A percentile compares a stretch with the other conserved stretches of the same genome.
Conservation (phyloP, 1,140 invertebrate species). For the Anagrus nilaparvatae region DNA sequence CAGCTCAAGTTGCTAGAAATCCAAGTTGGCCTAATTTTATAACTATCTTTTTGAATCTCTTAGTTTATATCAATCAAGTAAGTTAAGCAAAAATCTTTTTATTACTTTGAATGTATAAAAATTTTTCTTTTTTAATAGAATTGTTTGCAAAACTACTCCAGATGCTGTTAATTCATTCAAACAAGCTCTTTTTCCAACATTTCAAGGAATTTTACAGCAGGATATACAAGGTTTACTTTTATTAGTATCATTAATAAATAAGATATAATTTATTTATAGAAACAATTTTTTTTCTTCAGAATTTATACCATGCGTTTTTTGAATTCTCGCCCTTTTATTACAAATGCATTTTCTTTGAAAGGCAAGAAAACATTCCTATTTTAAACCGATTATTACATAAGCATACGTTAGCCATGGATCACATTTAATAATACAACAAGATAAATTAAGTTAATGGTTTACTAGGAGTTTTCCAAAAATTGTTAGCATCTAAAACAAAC, state of each 20-base stretch:
- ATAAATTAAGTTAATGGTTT: constrained; percentile 71
- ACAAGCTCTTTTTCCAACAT: constrained; percentile 81
- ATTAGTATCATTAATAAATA: constrained; percentile 14
- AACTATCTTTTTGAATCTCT: constrained; percentile 94
- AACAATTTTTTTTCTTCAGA: constrained; percentile 49
- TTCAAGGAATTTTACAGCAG: constrained; percentile 84
- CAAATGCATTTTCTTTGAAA: constrained; percentile 88
- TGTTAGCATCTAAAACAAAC: constrained; percentile 88
- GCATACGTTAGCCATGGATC: constrained; percentile 69
- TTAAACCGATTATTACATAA: constrained; percentile 77
- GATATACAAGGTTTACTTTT: constrained; percentile 82
- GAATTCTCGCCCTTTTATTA: constrained; percentile 85
- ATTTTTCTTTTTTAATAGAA: constrained; percentile 44
- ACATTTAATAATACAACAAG: constrained; percentile 55
- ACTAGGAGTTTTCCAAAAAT: constrained; percentile 92
- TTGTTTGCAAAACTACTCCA: constrained; percentile 73
- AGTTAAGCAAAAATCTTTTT: too few relatives aligned
- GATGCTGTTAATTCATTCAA: constrained; percentile 78
- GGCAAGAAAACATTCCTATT: constrained; percentile 82
- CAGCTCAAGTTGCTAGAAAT: constrained; percentile 78
- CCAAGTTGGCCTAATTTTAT: constrained; percentile 91
- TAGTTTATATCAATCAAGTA: constrained; percentile 72
- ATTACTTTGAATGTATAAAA: neutral
- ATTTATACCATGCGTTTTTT: constrained; percentile 95
- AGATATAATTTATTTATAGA: constrained; percentile 2